Evolutionary conservation across 2,113 vertebrate genomes (phyloP).

Genomic region (Aphyosemion australe): DNA sequence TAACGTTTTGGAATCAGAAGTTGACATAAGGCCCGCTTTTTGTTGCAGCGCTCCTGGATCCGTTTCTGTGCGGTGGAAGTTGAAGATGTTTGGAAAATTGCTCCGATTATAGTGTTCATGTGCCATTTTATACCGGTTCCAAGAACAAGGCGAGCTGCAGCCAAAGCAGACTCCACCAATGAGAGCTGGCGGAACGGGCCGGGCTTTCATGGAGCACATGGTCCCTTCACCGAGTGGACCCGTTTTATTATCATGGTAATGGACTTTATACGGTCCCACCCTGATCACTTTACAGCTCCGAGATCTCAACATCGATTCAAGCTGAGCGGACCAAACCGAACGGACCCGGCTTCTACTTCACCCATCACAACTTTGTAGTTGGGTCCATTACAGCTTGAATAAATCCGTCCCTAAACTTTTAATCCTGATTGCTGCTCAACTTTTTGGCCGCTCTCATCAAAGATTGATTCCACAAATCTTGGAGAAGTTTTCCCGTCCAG

Average conservation of each 20-base stretch:
- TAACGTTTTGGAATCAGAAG: constrained; percentile 78
- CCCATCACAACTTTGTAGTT: constrained; percentile 1
- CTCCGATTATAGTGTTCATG: constrained; percentile 84
- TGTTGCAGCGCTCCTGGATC: constrained; percentile 78
- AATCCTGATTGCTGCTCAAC: constrained; percentile 5
- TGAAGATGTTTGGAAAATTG: constrained; percentile 84
- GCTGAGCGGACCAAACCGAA: constrained; percentile 34
- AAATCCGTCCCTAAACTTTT: constrained; percentile 13
- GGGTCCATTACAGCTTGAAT: neutral
- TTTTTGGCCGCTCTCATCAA: constrained; percentile 49
- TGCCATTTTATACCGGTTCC: constrained; percentile 85
- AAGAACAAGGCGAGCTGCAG: constrained; percentile 86
- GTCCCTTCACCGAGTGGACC: constrained; percentile 84
- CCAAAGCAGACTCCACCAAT: constrained; percentile 88
- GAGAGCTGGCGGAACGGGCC: constrained; percentile 87
- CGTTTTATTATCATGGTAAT: constrained; percentile 89
- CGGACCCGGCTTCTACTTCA: constrained; percentile 5
- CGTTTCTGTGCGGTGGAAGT: constrained; percentile 79
- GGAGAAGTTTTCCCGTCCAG: constrained; percentile 26
- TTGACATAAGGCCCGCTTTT: constrained; percentile 77
- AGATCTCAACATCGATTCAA: constrained; percentile 48
- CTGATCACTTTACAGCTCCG: constrained; percentile 47
- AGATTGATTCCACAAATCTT: constrained; percentile 14
- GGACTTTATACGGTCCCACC: constrained; percentile 74
- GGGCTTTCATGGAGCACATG: constrained; percentile 89